Evolutionary conservation across 2,888 invertebrate genomes (phyloP).

Genomic region (Horisme vitalbata): DNA sequence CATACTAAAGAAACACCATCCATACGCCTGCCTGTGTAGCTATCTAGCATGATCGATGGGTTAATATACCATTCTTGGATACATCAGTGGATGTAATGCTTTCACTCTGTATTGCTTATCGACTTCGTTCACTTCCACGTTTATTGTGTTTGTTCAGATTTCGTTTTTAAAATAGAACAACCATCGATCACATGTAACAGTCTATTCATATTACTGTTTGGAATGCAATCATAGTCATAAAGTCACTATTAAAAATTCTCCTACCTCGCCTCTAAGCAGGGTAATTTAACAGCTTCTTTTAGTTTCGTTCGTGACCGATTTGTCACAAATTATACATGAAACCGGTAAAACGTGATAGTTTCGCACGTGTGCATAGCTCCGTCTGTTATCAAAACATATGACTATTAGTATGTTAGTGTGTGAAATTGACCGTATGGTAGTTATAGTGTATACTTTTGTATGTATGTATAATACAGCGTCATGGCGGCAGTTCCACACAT

Average conservation of each 20-base stretch:
- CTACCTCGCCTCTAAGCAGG: too few relatives aligned
- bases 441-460: constrained; percentile 10
- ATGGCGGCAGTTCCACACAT: constrained; percentile 24
- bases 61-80: constrained; percentile 52
- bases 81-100: constrained; percentile 54
- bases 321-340: constrained; percentile 33
- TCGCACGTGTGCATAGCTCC: constrained; percentile 28
- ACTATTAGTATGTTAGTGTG: constrained; percentile 19
- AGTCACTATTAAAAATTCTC: too few relatives aligned
- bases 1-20: constrained; percentile 1
- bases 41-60: constrained; percentile 53
- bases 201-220: too few relatives aligned
- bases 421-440: constrained; percentile 22
- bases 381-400: constrained; percentile 29
- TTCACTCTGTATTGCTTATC: constrained; percentile 49
- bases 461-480: constrained; percentile 27
- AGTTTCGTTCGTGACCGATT: constrained; percentile 35
- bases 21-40: constrained; percentile 27
- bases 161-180: constrained; percentile 9
- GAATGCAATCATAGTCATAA: too few relatives aligned
- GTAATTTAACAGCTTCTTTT: constrained; percentile 9
- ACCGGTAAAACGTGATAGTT: constrained; percentile 32
- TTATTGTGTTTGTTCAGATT: constrained; percentile 6
- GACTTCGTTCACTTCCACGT: constrained; percentile 17
- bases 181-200: constrained; percentile 9